Evolutionary conservation across 1,140 invertebrate genomes (phyloP).

Genomic region (Drosophila lini): DNA sequence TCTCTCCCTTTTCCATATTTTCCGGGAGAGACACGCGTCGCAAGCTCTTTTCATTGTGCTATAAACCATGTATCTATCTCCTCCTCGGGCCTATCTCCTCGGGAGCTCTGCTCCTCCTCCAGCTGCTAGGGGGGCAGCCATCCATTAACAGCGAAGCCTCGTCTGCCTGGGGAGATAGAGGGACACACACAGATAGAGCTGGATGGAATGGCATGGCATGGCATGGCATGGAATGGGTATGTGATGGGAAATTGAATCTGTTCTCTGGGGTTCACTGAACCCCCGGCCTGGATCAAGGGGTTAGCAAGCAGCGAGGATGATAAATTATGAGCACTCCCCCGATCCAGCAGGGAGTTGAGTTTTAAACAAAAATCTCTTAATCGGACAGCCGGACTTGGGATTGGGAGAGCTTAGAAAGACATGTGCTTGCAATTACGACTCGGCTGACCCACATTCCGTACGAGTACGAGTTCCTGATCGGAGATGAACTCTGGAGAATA

Average conservation of each 20-base stretch:
- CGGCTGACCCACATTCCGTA: slow-evolving; percentile 57
- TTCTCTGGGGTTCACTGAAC: slow-evolving; percentile 68
- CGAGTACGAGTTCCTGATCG: slow-evolving; percentile 22
- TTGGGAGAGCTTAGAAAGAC: slow-evolving; percentile 21
- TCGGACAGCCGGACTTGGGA: slow-evolving; percentile 44
- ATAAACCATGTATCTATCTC: slow-evolving; percentile 1
- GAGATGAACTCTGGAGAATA: slow-evolving; percentile 8
- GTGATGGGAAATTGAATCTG: slow-evolving; percentile 38
- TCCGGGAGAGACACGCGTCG: slow-evolving; percentile 28
- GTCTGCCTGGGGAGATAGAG: slow-evolving; percentile 29
- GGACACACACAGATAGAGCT: slow-evolving; percentile 18
- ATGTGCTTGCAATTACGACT: slow-evolving; percentile 38
- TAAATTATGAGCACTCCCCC: slow-evolving; percentile 57
- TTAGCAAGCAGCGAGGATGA: slow-evolving; percentile 68
- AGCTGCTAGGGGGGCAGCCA: slow-evolving; percentile 28
- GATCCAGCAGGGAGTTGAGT: neutral
- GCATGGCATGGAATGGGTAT: slow-evolving; percentile 10
- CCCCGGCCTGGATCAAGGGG: slow-evolving; percentile 63
- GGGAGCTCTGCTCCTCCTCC: slow-evolving; percentile 19
- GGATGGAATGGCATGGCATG: neutral
- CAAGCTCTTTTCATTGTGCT: slow-evolving; percentile 13
- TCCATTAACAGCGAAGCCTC: slow-evolving; percentile 71
- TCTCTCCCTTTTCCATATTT: slow-evolving; percentile 3
- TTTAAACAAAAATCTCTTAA: slow-evolving; percentile 62
- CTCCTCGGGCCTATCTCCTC: slow-evolving; percentile 9